phyloP scores from a whole-genome alignment of 2,888 invertebrate genomes.

The Ophraella communa region DNA sequence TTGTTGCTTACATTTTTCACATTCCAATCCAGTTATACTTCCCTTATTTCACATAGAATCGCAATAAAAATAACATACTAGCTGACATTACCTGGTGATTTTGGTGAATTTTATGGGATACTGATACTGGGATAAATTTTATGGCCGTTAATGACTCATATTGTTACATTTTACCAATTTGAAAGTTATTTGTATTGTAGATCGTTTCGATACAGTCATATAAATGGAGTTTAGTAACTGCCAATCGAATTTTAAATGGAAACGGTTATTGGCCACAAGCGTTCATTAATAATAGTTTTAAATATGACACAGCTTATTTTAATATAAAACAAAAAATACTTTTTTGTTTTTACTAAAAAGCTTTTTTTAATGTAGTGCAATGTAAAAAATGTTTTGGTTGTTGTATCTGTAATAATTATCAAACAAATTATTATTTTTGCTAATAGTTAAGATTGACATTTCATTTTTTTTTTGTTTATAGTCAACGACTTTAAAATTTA shows the following conservation, averaged over 20 bases:
- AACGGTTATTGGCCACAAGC: background rate
- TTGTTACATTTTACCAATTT: background rate
- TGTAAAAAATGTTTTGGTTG: too few species aligned
- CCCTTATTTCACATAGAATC: background rate
- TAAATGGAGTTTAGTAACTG: background rate
- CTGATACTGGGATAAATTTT: background rate
- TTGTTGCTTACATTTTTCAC: too few species aligned
- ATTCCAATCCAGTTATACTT: too few species aligned
- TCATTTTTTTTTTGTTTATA: background rate
- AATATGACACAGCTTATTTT: too few species aligned
- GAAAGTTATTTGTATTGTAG: background rate
- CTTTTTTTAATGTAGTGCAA: too few species aligned
- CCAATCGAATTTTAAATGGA: background rate
- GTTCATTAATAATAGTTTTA: too few species aligned
- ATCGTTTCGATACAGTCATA: background rate
- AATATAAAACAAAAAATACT: too few species aligned
- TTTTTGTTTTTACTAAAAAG: too few species aligned
- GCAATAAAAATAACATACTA: background rate
- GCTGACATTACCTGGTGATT: background rate
- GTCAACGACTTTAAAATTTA: constrained; percentile 1
- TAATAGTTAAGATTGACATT: too few species aligned
- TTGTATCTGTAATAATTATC: too few species aligned
- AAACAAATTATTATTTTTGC: too few species aligned
- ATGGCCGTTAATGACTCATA: background rate
- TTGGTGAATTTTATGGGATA: background rate